Conservation (phyloP, 2,797 vertebrate species). For the Falco berigora region DNA sequence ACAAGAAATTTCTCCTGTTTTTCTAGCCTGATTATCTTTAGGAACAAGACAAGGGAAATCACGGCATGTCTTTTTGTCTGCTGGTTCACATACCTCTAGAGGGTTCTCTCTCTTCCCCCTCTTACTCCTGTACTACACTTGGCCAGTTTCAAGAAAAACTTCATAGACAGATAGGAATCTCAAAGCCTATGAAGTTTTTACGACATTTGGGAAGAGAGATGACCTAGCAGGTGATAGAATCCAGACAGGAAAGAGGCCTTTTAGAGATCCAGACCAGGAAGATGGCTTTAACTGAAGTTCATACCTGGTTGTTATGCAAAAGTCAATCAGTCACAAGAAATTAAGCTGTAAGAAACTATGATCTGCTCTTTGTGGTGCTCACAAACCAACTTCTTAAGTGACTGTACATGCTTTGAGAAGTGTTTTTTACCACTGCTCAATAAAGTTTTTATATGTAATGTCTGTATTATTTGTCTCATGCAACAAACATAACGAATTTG, state of each 20-base stretch:
- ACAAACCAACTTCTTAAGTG: background rate
- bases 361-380: background rate
- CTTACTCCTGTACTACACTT: background rate
- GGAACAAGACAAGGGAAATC: background rate
- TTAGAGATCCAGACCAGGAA: background rate
- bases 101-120: background rate
- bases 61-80: background rate
- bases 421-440: background rate
- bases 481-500: background rate
- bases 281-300: background rate
- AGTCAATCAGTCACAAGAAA: background rate
- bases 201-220: background rate
- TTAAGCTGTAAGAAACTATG: background rate
- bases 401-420: constrained; percentile 12
- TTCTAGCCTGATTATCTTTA: background rate
- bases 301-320: background rate
- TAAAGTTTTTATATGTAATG: constrained; percentile 7
- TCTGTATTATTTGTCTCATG: background rate
- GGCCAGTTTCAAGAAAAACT: background rate
- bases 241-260: background rate
- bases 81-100: background rate
- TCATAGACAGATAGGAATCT: background rate
- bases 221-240: background rate
- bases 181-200: background rate
- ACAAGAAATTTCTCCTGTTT: background rate